phyloP scores from a whole-genome alignment of 2,113 vertebrate species.

The Otus sunia region DNA sequence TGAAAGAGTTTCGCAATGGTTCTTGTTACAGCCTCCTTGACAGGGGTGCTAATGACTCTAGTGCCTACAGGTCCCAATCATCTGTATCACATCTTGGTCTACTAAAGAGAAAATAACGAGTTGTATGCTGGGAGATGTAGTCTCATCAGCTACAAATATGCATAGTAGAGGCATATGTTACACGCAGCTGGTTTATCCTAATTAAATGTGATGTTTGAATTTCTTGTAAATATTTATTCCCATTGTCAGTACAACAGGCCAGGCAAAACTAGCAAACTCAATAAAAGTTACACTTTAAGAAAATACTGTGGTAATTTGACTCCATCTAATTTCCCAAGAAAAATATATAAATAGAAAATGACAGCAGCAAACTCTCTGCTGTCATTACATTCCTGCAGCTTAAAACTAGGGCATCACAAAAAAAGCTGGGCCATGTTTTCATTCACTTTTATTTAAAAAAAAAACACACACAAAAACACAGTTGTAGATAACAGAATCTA shows the following conservation, averaged over 20 bases:
- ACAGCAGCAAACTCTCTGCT: constrained; percentile 34
- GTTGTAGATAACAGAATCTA: not conserved
- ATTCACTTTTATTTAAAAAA: not conserved
- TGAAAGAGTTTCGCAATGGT: not conserved
- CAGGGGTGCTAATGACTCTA: not conserved
- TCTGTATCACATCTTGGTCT: not conserved
- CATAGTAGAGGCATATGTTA: not conserved
- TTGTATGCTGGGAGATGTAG: not conserved
- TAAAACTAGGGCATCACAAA: not conserved
- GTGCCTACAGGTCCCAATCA: not conserved
- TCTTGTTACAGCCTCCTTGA: not conserved
- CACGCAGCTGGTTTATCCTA: not conserved
- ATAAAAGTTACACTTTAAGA: not conserved
- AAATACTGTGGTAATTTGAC: not conserved
- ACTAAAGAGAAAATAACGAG: not conserved
- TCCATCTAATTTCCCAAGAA: not conserved
- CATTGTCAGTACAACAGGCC: not conserved
- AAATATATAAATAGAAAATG: constrained; percentile 33
- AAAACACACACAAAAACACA: not conserved
- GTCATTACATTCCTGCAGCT: not conserved
- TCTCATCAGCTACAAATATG: not conserved
- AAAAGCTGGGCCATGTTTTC: not conserved
- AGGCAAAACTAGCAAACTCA: not conserved
- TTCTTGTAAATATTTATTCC: not conserved
- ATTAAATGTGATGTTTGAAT: not conserved